Evolutionary conservation across 1,140 invertebrate species (phyloP).

Genomic region (Saccostrea cuccullata): DNA sequence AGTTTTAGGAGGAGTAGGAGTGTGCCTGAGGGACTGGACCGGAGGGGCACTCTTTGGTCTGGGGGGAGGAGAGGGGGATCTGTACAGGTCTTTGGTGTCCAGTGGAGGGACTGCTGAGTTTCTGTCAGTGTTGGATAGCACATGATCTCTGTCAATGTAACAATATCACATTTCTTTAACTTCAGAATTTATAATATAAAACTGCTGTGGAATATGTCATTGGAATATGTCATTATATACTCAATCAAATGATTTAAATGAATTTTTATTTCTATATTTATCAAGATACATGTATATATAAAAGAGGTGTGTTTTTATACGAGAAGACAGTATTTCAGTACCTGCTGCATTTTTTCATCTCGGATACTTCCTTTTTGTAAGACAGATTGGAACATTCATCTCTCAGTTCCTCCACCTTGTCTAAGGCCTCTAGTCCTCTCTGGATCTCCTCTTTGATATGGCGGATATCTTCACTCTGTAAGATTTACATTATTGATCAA

Average conservation of each 20-base stretch:
- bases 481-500: not conserved
- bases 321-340: constrained; percentile 31
- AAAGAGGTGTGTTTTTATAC: no score
- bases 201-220: no score
- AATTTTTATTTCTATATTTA: no score
- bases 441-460: constrained; percentile 74
- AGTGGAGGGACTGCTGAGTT: constrained; percentile 66
- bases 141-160: constrained; percentile 57
- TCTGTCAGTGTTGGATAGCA: constrained; percentile 61
- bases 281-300: no score
- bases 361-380: constrained; percentile 71
- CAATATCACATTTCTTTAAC: no score
- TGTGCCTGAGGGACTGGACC: constrained; percentile 28
- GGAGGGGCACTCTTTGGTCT: constrained; percentile 61
- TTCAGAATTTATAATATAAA: no score
- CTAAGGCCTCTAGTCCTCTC: constrained; percentile 69
- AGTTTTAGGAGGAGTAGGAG: constrained; percentile 42
- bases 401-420: constrained; percentile 73
- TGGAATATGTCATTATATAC: no score
- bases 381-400: constrained; percentile 76
- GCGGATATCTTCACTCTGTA: constrained; percentile 77
- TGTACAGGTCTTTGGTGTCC: constrained; percentile 66
- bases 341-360: constrained; percentile 67
- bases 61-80: constrained; percentile 60
- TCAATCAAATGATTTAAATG: no score